Percentiles rank a stretch among this genome's conserved stretches.
These are phyloP conservation scores for Sebastes schlegelii DNA, from an alignment of 2,113 vertebrate genomes.

Conservation along the genomic window DNA sequence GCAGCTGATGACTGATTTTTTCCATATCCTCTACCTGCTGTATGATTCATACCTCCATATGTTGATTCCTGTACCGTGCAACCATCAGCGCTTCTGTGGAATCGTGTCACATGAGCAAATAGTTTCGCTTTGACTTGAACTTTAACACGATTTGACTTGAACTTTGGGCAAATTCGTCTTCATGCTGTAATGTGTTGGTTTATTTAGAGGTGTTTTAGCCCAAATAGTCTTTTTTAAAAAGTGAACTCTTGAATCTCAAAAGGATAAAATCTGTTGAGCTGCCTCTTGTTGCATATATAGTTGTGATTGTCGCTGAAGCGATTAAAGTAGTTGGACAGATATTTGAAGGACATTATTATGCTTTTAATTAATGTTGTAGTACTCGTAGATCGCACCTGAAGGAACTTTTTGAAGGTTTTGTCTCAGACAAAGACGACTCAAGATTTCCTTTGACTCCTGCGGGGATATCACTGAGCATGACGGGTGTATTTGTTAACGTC, in stretches of 20 bases:
- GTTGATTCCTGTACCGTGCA: constrained; percentile 20
- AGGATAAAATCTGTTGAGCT: background rate
- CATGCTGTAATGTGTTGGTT: no score
- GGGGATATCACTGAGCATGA: no score
- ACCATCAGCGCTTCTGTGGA: background rate
- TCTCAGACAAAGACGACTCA: no score
- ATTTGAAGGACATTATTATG: no score
- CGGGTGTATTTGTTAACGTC: no score
- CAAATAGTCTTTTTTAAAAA: no score
- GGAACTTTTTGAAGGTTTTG: no score
- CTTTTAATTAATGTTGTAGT: no score
- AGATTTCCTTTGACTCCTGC: no score
- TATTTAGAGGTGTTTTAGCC: no score
- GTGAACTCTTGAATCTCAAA: background rate
- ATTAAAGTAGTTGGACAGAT: background rate
- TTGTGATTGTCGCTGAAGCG: background rate
- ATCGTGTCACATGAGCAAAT: background rate
- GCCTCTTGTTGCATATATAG: background rate
- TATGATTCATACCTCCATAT: background rate
- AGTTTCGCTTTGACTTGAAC: background rate
- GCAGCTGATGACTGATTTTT: background rate
- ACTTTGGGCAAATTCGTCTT: background rate
- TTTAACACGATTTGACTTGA: background rate
- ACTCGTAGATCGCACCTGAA: no score
- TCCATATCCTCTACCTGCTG: background rate